Evolutionary conservation across 2,888 invertebrate species (phyloP), one percentile per base, ranked within the genome.

Genomic region (Synergus laeviventris): DNA sequence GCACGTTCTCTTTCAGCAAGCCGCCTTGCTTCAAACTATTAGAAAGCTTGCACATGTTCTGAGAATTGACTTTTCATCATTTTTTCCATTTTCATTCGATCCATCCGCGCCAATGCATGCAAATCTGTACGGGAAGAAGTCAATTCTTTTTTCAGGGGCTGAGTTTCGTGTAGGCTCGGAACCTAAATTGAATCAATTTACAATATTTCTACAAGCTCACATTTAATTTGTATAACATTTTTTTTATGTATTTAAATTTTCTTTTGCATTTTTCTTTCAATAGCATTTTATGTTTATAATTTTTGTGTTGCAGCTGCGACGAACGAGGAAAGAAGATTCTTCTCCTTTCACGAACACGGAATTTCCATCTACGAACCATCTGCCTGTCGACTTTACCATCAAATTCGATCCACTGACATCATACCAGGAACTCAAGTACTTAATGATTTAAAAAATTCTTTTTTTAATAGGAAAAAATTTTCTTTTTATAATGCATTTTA

Each of bases 311-410:
- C 88, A 93, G 93, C 93, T 78, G 92, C 93, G 0, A 91, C 93
- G 49, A 93, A 92, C 87, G 93, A 94, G 86, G 94, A 94, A 85
- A 91, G 93, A n/a, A 90, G 94, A 83, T 95, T 95, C 90, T 94
- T 95, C 87, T 94, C 95, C 14, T 95, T 95, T 90, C 95, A 95
- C 90, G 94, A 95, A 84, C 93, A 94, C 92, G 96, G 96, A 38
- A 94, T 95, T 84, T 94, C 94, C 1, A 93, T 95, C 61, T 95
- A 95, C 90, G 95, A 95, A 83, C 95, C 95, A 0, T 93, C 93
- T 39, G 93, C 94, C 73, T 96, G 96, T 87, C 92, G 94, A 70
- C 92, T 95, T 14, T 93, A 94, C 85, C 95, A 95, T 89, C 93
- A 94, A 88, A 95, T 95, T 81, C 93, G 94, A 87, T 93, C 94